Base-by-base conservation (phyloP, 2,113 vertebrate species). In the Macquaria australasica region DNA sequence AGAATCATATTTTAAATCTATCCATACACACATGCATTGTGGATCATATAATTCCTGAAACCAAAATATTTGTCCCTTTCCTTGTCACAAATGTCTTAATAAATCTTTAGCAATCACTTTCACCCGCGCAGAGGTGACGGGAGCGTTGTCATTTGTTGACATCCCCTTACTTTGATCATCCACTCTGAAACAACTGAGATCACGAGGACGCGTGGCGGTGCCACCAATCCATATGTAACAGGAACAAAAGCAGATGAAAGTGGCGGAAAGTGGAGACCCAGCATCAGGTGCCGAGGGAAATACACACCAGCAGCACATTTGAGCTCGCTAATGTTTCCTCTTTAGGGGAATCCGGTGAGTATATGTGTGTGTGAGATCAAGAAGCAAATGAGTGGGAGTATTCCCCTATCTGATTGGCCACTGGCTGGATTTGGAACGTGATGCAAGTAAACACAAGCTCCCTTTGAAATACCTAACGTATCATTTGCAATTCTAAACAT, bases 401-500 rank as follows among this genome's bases (percentile, higher is more conserved):
- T 84, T 78, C 43, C 73, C 77, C 2, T 91, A 92, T 94, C 94
- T 91, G 94, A 94, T 92, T 84, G 93, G 92, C 87, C 31, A 37
- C 69, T 80, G 85, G 59, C 85, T 87, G 21, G 15, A 20, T 69
- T 89, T 94, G 95, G 91, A 95, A 91, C 82, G 37, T 85, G 90
- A 94, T 95, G 88, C 83, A 84, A 91, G 84, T 84, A 92, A 93
- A 92, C 82, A 87, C 67, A 71, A 58, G 45, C 28, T 79, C 58
- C 77, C 88, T 95, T 94, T 93, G 91, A 95, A 94, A 93, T 89
- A 86, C 45, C 80, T 53, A 86, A 93, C 55, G 82, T 84, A 81
- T 67, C 87, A 94, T 95, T 95, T 94, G 92, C 87, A 91, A 93
- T 93, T 93, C 92, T 86, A 94, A 95, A 92, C 88, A 94, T 92